These are phyloP conservation scores for Hyaena hyaena DNA, from an alignment of 2,113 vertebrate species.

Conservation along the genomic window DNA sequence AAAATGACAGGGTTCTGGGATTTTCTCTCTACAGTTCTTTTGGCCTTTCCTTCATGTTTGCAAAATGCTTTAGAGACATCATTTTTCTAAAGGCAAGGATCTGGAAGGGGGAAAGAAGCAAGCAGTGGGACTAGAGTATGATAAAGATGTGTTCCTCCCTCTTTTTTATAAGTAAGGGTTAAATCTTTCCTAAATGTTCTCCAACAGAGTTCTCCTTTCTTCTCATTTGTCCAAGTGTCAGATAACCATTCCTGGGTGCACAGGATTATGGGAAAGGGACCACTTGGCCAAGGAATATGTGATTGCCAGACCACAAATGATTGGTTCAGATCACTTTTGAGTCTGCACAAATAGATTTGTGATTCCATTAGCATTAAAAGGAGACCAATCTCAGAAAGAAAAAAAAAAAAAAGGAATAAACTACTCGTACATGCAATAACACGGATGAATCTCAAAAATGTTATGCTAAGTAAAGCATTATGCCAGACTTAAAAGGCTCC, in stretches of 20 bases:
- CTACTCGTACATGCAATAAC: not conserved
- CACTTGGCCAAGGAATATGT: not conserved
- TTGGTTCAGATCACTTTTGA: not conserved
- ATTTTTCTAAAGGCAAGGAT: not conserved
- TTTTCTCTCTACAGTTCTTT: not conserved
- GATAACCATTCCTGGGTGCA: not conserved
- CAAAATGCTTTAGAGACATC: not conserved
- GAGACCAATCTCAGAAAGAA: not conserved
- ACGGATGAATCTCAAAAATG: not conserved
- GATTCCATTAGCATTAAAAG: slow-evolving; percentile 8
- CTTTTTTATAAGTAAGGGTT: not conserved
- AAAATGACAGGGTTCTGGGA: not conserved
- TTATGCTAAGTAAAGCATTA: not conserved
- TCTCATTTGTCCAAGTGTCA: not conserved
- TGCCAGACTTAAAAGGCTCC: not conserved
- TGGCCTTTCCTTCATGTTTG: not conserved
- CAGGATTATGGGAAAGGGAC: not conserved
- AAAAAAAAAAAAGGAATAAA: not conserved
- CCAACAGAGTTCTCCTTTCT: not conserved
- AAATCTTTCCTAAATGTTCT: not conserved
- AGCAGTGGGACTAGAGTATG: not conserved
- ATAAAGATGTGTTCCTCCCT: not conserved
- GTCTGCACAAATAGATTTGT: not conserved
- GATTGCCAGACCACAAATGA: not conserved
- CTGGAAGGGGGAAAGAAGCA: not conserved